Conservation (phyloP, 2,113 vertebrate genomes). For the Saimiri boliviensis region DNA sequence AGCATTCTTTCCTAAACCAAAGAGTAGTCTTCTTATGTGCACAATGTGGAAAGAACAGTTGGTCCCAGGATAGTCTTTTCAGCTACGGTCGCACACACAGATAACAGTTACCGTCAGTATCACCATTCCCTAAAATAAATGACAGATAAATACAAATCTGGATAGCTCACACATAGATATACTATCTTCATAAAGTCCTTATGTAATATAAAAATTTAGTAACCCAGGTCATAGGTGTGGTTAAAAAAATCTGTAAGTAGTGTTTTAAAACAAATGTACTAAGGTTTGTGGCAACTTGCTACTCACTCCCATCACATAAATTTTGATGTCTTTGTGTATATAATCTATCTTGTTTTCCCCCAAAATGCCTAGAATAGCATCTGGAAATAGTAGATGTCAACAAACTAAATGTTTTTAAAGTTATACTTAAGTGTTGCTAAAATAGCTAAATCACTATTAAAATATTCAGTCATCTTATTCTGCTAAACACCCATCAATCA, state of each 20-base stretch:
- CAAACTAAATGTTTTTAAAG: background rate
- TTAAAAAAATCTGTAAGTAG: background rate
- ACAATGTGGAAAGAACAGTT: slow-evolving; percentile 61
- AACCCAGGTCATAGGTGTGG: background rate
- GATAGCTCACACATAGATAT: background rate
- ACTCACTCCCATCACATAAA: background rate
- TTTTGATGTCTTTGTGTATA: background rate
- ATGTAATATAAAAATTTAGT: slow-evolving; percentile 58
- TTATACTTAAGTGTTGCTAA: background rate
- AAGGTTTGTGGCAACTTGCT: background rate
- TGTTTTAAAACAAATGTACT: slow-evolving; percentile 28
- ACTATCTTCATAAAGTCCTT: slow-evolving; percentile 42
- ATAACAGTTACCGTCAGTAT: slow-evolving; percentile 36
- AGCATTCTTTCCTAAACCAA: slow-evolving; percentile 23
- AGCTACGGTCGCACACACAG: background rate
- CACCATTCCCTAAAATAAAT: slow-evolving; percentile 59
- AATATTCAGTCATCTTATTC: background rate
- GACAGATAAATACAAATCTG: slow-evolving; percentile 47
- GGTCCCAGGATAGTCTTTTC: slow-evolving; percentile 61
- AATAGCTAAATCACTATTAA: background rate
- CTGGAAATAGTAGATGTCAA: background rate
- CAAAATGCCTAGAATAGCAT: background rate
- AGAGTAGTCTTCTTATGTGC: slow-evolving; percentile 67
- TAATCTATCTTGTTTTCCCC: background rate
- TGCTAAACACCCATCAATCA: background rate